Conservation (phyloP, 2,113 vertebrate species). For the Pomatostomus ruficeps region DNA sequence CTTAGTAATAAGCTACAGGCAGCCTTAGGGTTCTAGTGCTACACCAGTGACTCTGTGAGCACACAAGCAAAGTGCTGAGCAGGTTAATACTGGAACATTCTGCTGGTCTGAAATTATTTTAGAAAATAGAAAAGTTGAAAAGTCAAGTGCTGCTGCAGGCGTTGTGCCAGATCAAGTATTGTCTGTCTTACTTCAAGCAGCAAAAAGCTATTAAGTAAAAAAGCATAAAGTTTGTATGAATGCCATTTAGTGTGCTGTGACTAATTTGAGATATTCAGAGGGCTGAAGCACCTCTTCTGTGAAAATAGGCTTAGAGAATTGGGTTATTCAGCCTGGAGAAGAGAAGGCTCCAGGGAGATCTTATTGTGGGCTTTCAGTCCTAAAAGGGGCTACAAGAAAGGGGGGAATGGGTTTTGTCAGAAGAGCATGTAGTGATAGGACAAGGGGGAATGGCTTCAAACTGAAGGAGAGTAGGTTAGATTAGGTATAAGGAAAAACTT, state of each 20-base stretch:
- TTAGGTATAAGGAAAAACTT: not conserved
- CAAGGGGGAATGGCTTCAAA: not conserved
- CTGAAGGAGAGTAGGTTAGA: not conserved
- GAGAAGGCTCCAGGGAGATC: not conserved
- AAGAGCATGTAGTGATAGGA: not conserved
- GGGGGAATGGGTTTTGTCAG: not conserved
- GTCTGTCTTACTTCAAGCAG: not conserved
- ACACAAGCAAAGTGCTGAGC: not conserved
- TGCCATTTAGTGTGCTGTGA: not conserved
- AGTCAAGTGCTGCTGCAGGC: not conserved
- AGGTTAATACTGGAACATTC: conserved; percentile 5
- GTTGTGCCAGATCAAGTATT: not conserved
- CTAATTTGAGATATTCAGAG: not conserved
- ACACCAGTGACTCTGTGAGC: not conserved
- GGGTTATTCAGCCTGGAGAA: not conserved
- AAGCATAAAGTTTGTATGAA: not conserved
- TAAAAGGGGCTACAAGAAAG: not conserved
- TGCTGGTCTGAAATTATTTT: not conserved
- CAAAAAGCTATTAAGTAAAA: not conserved
- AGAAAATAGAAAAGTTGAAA: not conserved
- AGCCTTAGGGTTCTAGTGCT: not conserved
- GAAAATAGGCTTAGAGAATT: not conserved
- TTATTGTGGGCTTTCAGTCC: not conserved
- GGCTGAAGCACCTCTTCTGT: not conserved
- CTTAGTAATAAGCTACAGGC: conserved; percentile 5